phyloP scores from a whole-genome alignment of 2,797 vertebrate species.

The Vespertilio murinus region DNA sequence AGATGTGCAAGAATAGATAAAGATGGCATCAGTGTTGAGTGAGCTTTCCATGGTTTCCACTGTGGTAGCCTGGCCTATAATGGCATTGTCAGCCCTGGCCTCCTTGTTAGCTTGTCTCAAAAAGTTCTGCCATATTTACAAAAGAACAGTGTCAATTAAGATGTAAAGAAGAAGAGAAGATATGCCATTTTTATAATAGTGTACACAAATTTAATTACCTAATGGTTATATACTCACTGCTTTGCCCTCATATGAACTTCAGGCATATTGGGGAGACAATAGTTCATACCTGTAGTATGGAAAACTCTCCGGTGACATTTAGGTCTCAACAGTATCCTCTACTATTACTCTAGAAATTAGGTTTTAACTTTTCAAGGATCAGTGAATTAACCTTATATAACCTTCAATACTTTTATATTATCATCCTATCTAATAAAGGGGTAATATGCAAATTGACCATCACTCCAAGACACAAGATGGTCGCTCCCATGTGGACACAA shows the following conservation, averaged over 20 bases:
- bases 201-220: neutral
- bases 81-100: neutral
- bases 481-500: too few species aligned
- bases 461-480: too few species aligned
- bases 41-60: neutral
- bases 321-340: neutral
- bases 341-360: slow-evolving; percentile 3
- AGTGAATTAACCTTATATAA: slow-evolving; percentile 1
- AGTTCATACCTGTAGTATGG: neutral
- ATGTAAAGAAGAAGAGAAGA: neutral
- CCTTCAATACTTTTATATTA: neutral
- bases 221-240: neutral
- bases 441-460: too few species aligned
- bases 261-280: neutral
- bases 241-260: neutral
- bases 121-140: neutral
- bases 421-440: too few species aligned
- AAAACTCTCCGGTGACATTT: neutral
- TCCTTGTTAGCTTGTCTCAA: neutral
- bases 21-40: neutral
- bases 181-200: neutral
- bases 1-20: neutral
- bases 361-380: neutral
- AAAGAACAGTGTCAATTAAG: neutral
- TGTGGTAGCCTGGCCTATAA: neutral